These are phyloP conservation scores for Oscheius sp. DNA, from an alignment of 2,888 invertebrate genomes.

Conservation along the genomic window DNA sequence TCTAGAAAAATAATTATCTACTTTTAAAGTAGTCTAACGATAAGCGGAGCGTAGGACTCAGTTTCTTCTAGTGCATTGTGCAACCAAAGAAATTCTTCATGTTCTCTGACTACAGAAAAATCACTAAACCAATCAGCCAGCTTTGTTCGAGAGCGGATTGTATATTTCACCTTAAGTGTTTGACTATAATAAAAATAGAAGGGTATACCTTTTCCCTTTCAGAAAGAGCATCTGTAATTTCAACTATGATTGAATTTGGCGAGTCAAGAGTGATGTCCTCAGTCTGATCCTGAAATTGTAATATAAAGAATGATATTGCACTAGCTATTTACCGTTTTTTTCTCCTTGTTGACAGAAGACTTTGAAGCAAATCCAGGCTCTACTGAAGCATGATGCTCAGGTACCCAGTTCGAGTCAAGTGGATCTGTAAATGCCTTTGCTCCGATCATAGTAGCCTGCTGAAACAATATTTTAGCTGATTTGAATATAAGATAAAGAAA, in stretches of 20 bases:
- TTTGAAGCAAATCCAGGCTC: no score
- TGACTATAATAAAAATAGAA: neutral
- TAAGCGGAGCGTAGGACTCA: conserved; percentile 94
- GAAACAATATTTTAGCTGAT: neutral
- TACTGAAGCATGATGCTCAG: no score
- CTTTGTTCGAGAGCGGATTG: conserved; percentile 86
- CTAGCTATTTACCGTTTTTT: no score
- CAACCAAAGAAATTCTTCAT: conserved; percentile 99
- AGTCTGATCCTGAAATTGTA: conserved; percentile 65
- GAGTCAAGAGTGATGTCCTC: conserved; percentile 60
- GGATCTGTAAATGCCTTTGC: neutral
- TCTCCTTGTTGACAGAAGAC: no score
- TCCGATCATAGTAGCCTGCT: no score
- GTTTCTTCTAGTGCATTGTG: conserved; percentile 96
- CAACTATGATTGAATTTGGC: conserved; percentile 76
- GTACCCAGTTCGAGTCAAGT: no score
- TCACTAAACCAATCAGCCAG: conserved; percentile 86
- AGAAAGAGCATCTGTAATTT: conserved; percentile 97
- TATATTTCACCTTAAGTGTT: conserved; percentile 84
- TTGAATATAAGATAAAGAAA: no score
- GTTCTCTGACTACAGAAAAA: conserved; percentile 89
- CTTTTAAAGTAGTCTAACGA: conserved; percentile 78
- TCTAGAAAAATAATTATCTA: conserved; percentile 70
- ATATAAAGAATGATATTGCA: no score
- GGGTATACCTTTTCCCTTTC: conserved; percentile 85